Evolutionary conservation across 2,113 vertebrate genomes (phyloP).

Genomic region (Acrocephalus kingi): DNA sequence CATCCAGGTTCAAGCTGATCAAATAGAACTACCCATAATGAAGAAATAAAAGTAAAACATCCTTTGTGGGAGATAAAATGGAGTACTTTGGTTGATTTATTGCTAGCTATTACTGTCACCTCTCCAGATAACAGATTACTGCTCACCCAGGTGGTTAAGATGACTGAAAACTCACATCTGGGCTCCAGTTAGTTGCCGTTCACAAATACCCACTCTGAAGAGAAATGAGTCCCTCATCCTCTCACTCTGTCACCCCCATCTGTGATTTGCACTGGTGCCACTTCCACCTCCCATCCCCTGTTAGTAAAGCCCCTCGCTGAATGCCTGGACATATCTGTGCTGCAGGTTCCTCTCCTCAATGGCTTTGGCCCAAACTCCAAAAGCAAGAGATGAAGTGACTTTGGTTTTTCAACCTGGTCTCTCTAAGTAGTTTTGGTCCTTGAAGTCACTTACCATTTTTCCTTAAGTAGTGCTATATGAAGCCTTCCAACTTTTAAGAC

Average conservation of each 20-base stretch:
- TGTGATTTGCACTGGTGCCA: neutral
- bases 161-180: neutral
- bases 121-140: neutral
- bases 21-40: neutral
- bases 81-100: neutral
- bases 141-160: neutral
- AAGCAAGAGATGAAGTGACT: neutral
- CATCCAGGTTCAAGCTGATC: neutral
- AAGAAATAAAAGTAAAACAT: neutral
- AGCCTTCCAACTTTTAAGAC: neutral
- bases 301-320: neutral
- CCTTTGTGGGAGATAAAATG: neutral
- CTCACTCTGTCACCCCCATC: neutral
- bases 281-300: neutral
- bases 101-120: neutral
- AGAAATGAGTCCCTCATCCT: neutral
- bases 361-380: neutral
- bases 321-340: fast-evolving
- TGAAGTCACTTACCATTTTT: neutral
- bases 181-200: neutral
- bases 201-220: neutral
- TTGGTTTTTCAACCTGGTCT: neutral
- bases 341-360: neutral
- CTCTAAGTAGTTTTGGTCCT: neutral
- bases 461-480: neutral